Base-by-base conservation (phyloP, 2,113 vertebrate species). In the Phalacrocorax pelagicus region DNA sequence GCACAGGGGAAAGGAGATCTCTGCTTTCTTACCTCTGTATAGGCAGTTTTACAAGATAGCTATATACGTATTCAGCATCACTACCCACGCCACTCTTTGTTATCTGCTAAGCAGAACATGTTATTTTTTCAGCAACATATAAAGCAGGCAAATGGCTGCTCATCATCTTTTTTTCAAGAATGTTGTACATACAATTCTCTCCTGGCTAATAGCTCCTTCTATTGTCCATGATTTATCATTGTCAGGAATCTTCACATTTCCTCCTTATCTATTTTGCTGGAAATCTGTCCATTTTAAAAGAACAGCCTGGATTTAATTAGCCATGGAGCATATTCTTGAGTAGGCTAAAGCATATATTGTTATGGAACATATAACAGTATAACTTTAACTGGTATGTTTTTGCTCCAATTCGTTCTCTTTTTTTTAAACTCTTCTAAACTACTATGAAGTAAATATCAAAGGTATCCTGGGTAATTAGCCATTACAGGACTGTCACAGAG, bases 401-500 rank as follows among this genome's bases (percentile, higher is more conserved):
- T 70, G 22, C 94, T 97, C 88, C 87, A 93, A 44, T 97, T 94
- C 86, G 95, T 96, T 95, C 22, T 36, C 30, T 96, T 95, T 80
- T 80, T 84, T 93, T 96, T 57, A 86, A 97, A 97, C 97, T 97
- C 95, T 98, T 86, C 95, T 97, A 98, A 98, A 97, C 93, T 96
- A 95, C 95, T 97, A 96, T 86, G 96, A 98, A 98, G 98, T 98
- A 99, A 99, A 98, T 99, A 99, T 98, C 99, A 99, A 99, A 99
- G 99, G 98, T 99, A 99, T 99, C 99, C 98, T 99, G 99, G 99
- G 99, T 99, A 99, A 99, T 99, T 99, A 99, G 99, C 99, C 99
- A 99, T 99, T 99, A 99, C 99, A 98, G 98, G 94, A 98, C 99
- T 99, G 99, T 99, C 99, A 99, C 99, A 98, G 98, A 99, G 99